Percentiles rank a stretch among this genome's conserved stretches.
These are phyloP conservation scores for Bettongia penicillata DNA, from an alignment of 2,113 vertebrate species.

Conservation along the genomic window DNA sequence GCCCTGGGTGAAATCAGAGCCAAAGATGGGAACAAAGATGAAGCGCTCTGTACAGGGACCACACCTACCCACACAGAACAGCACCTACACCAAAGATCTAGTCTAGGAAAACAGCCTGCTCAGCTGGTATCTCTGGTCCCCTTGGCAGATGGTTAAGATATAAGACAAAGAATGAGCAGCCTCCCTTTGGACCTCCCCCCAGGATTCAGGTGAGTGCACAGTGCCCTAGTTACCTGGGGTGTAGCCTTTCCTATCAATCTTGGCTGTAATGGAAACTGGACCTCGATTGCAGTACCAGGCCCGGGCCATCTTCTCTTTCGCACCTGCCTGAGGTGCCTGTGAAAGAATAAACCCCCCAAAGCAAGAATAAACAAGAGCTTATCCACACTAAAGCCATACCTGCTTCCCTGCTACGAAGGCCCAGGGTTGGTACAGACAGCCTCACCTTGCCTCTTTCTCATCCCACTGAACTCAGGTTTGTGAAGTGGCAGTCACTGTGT, in stretches of 20 bases:
- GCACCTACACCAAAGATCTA: not conserved
- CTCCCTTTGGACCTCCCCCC: rapidly evolving
- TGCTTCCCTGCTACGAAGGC: not conserved
- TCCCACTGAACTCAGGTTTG: not conserved
- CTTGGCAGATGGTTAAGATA: not conserved
- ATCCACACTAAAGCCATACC: not conserved
- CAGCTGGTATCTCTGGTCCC: not conserved
- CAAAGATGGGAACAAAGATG: not conserved
- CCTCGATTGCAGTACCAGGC: conserved; percentile 95
- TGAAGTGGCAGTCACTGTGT: not conserved
- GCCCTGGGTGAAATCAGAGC: not conserved
- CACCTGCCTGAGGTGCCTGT: conserved; percentile 95
- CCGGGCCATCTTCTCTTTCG: conserved; percentile 93
- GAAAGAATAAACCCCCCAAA: not conserved
- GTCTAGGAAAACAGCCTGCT: not conserved
- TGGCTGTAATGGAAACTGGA: conserved; percentile 93
- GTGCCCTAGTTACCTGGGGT: conserved; percentile 88
- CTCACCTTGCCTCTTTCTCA: not conserved
- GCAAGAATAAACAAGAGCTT: not conserved
- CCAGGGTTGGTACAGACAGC: not conserved
- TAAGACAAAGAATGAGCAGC: not conserved
- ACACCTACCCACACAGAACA: not conserved
- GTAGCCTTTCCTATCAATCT: conserved; percentile 97
- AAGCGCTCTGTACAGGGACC: no score
- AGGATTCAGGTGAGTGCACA: not conserved